Evolutionary conservation across 2,113 vertebrate species (phyloP).

Genomic region (Marcusenius ussheri): DNA sequence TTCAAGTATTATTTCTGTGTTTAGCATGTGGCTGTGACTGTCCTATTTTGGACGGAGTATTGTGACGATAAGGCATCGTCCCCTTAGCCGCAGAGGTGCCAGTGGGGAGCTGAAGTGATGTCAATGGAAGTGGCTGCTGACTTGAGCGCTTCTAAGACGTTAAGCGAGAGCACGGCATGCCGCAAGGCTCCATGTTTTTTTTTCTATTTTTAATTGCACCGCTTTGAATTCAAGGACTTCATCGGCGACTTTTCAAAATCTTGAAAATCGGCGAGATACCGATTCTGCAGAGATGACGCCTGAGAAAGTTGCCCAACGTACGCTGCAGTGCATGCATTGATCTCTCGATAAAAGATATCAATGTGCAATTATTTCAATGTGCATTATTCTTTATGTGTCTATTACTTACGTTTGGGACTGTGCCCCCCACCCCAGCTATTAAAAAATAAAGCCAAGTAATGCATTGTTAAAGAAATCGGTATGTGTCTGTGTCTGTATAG

Average conservation of each 20-base stretch:
- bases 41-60: background rate
- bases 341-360: background rate
- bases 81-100: background rate
- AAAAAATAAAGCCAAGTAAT: background rate
- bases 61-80: background rate
- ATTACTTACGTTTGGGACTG: background rate
- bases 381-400: background rate
- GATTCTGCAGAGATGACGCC: background rate
- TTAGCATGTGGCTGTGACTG: background rate
- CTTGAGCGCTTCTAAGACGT: background rate
- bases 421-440: background rate
- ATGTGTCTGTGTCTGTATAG: background rate
- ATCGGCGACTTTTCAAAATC: background rate
- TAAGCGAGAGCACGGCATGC: too few species aligned
- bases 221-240: background rate
- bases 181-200: background rate
- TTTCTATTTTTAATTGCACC: background rate
- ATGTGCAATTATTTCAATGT: background rate
- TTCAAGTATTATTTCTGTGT: background rate
- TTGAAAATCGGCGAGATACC: conserved; percentile 8
- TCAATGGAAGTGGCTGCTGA: background rate
- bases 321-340: background rate
- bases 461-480: background rate
- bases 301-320: conserved; percentile 17
- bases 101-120: background rate